A percentile compares a stretch with the other conserved stretches of the same genome.
Evolutionary conservation across 1,140 invertebrate genomes (phyloP).

Genomic region (Zaprionus capensis): DNA sequence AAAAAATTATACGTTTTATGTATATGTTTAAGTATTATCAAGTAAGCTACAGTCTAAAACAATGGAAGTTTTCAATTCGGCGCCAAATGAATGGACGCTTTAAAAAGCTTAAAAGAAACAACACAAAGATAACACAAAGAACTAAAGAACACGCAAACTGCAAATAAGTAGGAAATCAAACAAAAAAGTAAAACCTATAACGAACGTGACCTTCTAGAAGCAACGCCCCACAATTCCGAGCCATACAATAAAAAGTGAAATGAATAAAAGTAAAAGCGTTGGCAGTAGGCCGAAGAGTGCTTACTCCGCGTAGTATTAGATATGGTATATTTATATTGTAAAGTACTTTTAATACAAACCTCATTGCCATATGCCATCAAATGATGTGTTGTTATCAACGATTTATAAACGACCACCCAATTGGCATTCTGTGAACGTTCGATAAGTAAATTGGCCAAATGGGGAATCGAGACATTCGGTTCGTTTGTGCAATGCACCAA

Average conservation of each 20-base stretch:
- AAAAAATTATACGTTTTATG: not conserved
- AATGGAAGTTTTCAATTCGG: conserved; percentile 27
- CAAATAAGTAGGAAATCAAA: conserved; percentile 16
- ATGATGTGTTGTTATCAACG: conserved; percentile 99
- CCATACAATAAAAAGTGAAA: conserved; percentile 35
- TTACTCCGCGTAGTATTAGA: not conserved
- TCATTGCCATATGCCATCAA: conserved; percentile 99
- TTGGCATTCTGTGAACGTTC: conserved; percentile 98
- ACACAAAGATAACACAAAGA: conserved; percentile 31
- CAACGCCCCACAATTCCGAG: conserved; percentile 35
- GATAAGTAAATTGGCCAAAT: conserved; percentile 98
- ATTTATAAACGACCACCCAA: conserved; percentile 99
- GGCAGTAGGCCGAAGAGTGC: not conserved
- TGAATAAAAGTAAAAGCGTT: conserved; percentile 38
- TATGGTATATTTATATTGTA: not conserved
- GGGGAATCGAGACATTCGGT: conserved; percentile 99
- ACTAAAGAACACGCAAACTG: conserved; percentile 33
- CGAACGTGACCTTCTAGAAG: conserved; percentile 35
- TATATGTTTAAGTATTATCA: not conserved
- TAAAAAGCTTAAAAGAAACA: conserved; percentile 25
- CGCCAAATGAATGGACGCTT: conserved; percentile 26
- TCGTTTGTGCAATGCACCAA: conserved; percentile 99
- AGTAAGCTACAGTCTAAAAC: not conserved
- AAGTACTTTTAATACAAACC: conserved; percentile 86
- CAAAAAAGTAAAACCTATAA: conserved; percentile 27